Evolutionary conservation across 2,797 vertebrate species (phyloP), one percentile per base, ranked within the genome.

Genomic region (Danio choprae): DNA sequence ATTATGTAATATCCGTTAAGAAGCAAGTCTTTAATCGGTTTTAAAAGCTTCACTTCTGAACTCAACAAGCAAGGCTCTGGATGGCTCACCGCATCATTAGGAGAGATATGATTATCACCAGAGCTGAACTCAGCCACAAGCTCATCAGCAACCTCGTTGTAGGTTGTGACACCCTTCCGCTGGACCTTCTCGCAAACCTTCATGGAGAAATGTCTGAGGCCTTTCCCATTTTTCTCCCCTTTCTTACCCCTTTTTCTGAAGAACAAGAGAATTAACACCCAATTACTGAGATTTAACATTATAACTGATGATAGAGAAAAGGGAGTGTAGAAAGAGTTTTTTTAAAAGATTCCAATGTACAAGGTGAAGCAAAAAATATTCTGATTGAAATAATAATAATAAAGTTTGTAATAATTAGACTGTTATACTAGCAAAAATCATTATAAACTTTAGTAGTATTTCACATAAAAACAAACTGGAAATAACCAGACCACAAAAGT

Each of bases 171-270:
- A 81, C 98, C 98, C 90, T 99, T 99, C 88, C 96, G 95, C 92
- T 99, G 98, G 87, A 99, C 98, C 90, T 99, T 99, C 91, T 99
- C 98, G 55, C 98, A 99, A 84, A 99, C 98, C 92, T 99, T 99
- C 98, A 99, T 99, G 84, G 98, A 99, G 91, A 99, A 99, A 91
- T 99, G 98, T 84, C 98, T 93, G 83, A 99, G 92, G 76, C 98
- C 98, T 87, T 99, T 99, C 44, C 98, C 98, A 88, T 99, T 98
- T 92, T 99, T 99, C 89, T 99, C 98, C 8, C 98, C 98, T 86
- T 99, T 99, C 89, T 98, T 96, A 83, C 95, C 96, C 73, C 96
- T 95, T 77, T 98, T 98, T 82, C 96, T 98, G 83, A 20, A 38
- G 51, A 86, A 58, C 84, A 29, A 2, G 9, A 58, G 20, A 15